Base-by-base conservation (phyloP, 23 tunicate genomes). In the Botrylloides violaceus region DNA sequence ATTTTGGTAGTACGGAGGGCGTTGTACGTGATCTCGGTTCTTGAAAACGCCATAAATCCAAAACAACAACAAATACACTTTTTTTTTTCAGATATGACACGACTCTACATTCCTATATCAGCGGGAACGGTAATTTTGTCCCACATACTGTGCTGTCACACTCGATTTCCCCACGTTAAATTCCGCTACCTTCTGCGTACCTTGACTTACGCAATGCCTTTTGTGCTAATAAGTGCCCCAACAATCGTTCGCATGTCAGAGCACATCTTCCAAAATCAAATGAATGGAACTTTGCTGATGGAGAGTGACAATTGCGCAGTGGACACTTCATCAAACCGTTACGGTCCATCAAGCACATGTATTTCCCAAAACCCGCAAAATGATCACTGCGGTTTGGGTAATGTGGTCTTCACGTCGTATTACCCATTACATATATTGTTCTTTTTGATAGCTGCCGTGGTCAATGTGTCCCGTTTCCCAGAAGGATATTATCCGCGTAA, bases 131-230 rank as follows among this genome's bases (percentile, higher is more conserved):
- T 33, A 3, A 9, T 63, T 63, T 31, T 63, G 33, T 29, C 70
- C 26, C 74, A 68, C 74, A 36, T 68, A 35, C 32, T 43, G 0
- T 38, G 58, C n/a, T 68, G 74, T 22, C 74, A 68, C 57, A 68
- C 74, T 32, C 24, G 74, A n/a, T 68, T 68, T 37, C 74, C 74
- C 18, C 74, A 37, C 56, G 3, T 68, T 21, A 36, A 26, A 22
- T 35, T 23, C 0, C 56, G 58, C 6, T 2, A 68, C 47, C 32
- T 43, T 19, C 74, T 36, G 21, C 74, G 74, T 5, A 68, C 58
- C 18, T 2, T 68, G 27, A 43, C 74, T 9, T 2, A 39, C 30
- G 37, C 37, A 5, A 1, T 68, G 29, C 58, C 74, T 4, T 68
- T 37, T 1, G 74, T 68, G 0, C 1, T 35, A 0, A 68, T 68